Conservation (phyloP, 2,113 vertebrate species). For the Heterotilapia buettikoferi region DNA sequence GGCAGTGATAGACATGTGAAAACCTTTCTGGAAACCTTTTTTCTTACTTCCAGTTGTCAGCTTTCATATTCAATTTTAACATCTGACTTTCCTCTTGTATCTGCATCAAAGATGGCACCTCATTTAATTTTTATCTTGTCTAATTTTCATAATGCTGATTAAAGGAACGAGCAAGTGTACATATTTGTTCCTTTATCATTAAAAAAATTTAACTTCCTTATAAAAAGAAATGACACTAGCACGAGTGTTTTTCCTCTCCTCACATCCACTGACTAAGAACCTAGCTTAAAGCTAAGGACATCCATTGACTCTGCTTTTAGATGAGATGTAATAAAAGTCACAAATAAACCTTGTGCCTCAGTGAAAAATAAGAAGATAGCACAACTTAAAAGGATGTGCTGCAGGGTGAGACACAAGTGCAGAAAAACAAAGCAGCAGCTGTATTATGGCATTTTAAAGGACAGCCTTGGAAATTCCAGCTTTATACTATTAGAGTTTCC, state of each 20-base stretch:
- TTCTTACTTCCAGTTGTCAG: not conserved
- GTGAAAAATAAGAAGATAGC: not conserved
- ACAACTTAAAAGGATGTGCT: not conserved
- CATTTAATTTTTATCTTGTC: too few species aligned
- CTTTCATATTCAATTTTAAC: not conserved
- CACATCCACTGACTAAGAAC: not conserved
- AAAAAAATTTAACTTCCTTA: not conserved
- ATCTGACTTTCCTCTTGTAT: not conserved
- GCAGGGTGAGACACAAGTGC: not conserved
- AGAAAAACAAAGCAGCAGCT: constrained; percentile 12
- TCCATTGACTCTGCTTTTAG: not conserved
- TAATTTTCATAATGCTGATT: not conserved
- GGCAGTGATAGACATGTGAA: not conserved
- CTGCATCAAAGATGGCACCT: not conserved
- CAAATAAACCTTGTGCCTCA: constrained; percentile 4
- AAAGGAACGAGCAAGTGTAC: not conserved
- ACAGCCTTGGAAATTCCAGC: not conserved
- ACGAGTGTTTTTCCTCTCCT: not conserved
- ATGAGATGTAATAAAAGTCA: constrained; percentile 23
- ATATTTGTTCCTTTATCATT: not conserved
- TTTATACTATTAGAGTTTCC: not conserved
- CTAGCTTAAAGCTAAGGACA: not conserved
- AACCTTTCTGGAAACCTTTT: not conserved
- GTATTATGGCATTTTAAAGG: constrained; percentile 25
- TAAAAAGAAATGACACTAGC: not conserved